Evolutionary conservation across 2,888 invertebrate genomes (phyloP).

Genomic region (Folsomia candida): DNA sequence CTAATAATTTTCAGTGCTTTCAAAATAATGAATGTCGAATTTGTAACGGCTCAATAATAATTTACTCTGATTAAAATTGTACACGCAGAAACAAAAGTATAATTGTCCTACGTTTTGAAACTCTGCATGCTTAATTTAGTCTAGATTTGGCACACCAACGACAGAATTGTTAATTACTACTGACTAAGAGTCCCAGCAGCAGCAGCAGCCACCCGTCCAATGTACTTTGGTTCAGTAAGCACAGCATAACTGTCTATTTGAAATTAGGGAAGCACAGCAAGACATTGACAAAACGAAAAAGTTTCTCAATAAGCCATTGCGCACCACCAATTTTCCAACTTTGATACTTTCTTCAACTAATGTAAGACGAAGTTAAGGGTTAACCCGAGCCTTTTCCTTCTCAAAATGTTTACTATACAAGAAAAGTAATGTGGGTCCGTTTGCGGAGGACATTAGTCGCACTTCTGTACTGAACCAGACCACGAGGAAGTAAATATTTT

Average conservation of each 20-base stretch:
- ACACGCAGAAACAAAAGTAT: no score
- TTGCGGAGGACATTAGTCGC: no score
- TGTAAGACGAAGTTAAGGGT: not conserved
- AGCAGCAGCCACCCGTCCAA: not conserved
- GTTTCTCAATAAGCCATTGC: conserved; percentile 14
- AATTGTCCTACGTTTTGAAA: not conserved
- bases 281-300: conserved; percentile 21
- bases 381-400: not conserved
- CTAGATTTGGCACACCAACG: not conserved
- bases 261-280: not conserved
- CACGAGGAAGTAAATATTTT: not conserved
- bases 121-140: not conserved
- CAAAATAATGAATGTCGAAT: not conserved
- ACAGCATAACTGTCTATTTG: not conserved
- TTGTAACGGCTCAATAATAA: not conserved
- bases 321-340: not conserved
- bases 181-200: no score
- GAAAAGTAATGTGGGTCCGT: no score
- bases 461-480: not conserved
- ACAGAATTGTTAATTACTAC: not conserved
- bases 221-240: not conserved
- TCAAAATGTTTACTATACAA: no score
- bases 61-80: not conserved
- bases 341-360: not conserved
- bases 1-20: not conserved